Evolutionary conservation across 2,888 invertebrate species (phyloP).

Genomic region (Pristionchus maxplancki): DNA sequence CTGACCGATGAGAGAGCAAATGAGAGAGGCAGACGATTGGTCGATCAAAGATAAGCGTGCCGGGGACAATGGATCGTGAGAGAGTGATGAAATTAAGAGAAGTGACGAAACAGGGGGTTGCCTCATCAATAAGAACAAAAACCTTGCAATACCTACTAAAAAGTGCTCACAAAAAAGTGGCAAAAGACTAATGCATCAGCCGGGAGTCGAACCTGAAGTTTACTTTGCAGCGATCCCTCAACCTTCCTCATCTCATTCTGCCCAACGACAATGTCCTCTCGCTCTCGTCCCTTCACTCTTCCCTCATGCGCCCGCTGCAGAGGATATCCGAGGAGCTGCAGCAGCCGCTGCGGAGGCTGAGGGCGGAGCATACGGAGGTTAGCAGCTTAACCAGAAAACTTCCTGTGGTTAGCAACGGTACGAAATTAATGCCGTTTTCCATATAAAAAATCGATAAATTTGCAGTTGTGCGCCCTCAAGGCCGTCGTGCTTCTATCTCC

Average conservation of each 20-base stretch:
- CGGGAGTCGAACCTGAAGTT: too few relatives aligned
- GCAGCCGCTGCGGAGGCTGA: constrained; percentile 69
- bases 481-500: constrained; percentile 72
- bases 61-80: not conserved
- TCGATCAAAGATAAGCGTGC: constrained; percentile 36
- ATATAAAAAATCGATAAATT: too few relatives aligned
- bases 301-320: constrained; percentile 56
- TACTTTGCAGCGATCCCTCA: constrained; percentile 72
- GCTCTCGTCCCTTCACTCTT: constrained; percentile 58
- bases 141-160: too few relatives aligned
- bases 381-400: too few relatives aligned
- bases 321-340: constrained; percentile 73
- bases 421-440: too few relatives aligned
- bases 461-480: constrained; percentile 72
- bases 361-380: constrained; percentile 70
- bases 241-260: constrained; percentile 69
- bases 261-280: constrained; percentile 72
- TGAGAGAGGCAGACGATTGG: not conserved
- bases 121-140: not conserved
- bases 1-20: too few relatives aligned
- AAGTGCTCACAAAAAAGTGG: too few relatives aligned
- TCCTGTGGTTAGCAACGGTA: too few relatives aligned
- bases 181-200: too few relatives aligned
- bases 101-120: not conserved
- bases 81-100: not conserved